Conservation (phyloP, 1,140 invertebrate species). For the Neodiprion lecontei region DNA sequence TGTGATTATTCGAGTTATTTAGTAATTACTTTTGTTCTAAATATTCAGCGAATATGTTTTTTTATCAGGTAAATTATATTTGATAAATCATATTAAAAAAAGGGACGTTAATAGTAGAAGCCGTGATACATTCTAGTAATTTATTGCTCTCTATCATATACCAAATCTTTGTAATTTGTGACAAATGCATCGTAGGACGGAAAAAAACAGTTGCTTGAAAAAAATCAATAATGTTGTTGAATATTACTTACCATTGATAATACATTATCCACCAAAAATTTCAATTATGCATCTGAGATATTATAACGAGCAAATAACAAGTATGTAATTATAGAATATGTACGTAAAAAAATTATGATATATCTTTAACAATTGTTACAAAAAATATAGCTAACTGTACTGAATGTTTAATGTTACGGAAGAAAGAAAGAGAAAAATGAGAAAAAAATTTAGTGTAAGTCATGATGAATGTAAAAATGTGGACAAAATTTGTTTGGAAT, state of each 20-base stretch:
- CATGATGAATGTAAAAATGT: not conserved
- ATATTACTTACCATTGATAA: not conserved
- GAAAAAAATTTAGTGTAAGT: not conserved
- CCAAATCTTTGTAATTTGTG: not conserved
- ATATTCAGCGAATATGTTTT: not conserved
- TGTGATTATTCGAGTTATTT: conserved; percentile 7
- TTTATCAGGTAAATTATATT: not conserved
- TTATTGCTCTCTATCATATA: not conserved
- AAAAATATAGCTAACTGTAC: not conserved
- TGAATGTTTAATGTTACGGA: not conserved
- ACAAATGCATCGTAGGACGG: not conserved
- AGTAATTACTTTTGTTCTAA: not conserved
- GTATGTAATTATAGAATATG: conserved; percentile 1
- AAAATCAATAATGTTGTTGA: not conserved
- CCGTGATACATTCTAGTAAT: not conserved
- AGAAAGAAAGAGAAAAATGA: not conserved
- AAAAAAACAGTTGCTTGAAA: not conserved
- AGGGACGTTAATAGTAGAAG: not conserved
- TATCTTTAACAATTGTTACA: not conserved
- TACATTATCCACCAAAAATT: not conserved
- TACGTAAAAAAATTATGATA: not conserved
- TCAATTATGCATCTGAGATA: not conserved
- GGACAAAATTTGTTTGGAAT: not conserved
- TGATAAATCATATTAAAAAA: not conserved
- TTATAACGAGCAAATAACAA: not conserved